Evolutionary conservation across 2,113 vertebrate species (phyloP).

Genomic region (human (Homo sapiens)): DNA sequence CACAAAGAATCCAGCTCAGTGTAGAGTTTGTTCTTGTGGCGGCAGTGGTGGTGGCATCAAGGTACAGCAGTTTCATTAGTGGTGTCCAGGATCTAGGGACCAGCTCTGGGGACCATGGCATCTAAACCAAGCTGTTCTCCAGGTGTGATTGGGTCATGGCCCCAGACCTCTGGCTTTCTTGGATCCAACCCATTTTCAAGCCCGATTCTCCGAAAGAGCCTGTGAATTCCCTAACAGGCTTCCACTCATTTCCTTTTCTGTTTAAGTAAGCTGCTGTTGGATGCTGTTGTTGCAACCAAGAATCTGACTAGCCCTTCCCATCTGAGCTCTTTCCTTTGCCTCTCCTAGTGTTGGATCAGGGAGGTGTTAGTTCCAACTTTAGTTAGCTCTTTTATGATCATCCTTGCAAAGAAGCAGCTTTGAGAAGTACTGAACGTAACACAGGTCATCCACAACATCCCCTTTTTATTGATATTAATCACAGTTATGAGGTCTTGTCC

Average conservation of each 20-base stretch:
- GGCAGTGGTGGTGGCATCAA: background rate
- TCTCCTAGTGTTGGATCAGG: background rate
- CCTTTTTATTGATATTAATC: constrained; percentile 85
- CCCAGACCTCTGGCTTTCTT: background rate
- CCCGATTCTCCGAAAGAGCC: background rate
- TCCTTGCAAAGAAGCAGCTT: background rate
- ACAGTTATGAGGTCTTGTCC: constrained; percentile 82
- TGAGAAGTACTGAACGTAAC: background rate
- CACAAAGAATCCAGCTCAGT: background rate
- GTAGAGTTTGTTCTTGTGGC: background rate
- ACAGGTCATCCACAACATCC: constrained; percentile 23
- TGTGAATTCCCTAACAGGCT: fast-evolving
- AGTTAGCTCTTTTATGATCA: background rate
- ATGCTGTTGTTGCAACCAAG: no score
- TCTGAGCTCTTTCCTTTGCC: background rate
- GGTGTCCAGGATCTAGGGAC: background rate
- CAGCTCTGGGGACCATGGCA: background rate
- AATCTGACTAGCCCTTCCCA: background rate
- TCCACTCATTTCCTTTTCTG: background rate
- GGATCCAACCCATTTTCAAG: background rate
- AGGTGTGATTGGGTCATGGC: background rate
- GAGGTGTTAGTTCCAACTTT: background rate
- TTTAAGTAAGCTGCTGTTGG: background rate
- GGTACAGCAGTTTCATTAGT: fast-evolving
- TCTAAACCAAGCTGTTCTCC: background rate